phyloP scores from a whole-genome alignment of 2,797 vertebrate species.

The Acridotheres tristis region DNA sequence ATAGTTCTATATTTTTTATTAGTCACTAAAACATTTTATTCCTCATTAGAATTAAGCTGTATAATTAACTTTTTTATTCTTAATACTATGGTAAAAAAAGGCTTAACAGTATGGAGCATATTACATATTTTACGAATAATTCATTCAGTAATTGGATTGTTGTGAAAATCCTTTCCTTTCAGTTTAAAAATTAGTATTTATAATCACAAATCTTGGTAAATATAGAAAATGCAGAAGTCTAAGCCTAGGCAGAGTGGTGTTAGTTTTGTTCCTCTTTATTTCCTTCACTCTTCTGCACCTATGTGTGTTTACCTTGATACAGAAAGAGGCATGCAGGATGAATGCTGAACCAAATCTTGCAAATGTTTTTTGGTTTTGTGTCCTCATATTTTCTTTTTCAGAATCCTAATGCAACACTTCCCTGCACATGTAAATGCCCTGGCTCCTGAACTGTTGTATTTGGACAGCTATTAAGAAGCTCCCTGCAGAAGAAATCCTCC shows the following conservation, averaged over 20 bases:
- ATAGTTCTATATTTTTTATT: constrained; percentile 25
- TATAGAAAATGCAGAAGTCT: constrained; percentile 27
- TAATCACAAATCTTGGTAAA: constrained; percentile 17
- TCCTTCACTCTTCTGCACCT: not conserved
- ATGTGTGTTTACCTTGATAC: not conserved
- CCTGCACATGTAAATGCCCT: not conserved
- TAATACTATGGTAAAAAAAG: constrained; percentile 43
- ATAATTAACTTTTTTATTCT: constrained; percentile 51
- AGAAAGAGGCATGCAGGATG: not conserved
- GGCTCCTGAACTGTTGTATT: not conserved
- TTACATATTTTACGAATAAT: constrained; percentile 53
- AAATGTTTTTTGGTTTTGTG: constrained; percentile 42
- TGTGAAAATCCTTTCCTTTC: constrained; percentile 31
- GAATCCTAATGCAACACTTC: constrained; percentile 41
- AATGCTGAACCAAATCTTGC: constrained; percentile 14
- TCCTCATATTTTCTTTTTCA: constrained; percentile 28
- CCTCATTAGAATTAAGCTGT: constrained; percentile 17
- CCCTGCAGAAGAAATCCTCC: constrained; percentile 8
- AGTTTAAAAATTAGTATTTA: constrained; percentile 27
- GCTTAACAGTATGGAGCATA: constrained; percentile 26
- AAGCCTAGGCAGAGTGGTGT: not conserved
- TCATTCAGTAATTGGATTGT: constrained; percentile 42
- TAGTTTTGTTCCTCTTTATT: not conserved
- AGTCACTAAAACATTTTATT: constrained; percentile 29
- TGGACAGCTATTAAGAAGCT: constrained; percentile 59